A percentile compares a stretch with the other conserved stretches of the same genome.
Evolutionary conservation across 2,797 vertebrate species (phyloP).

Genomic region (Poeciliopsis presidionis): DNA sequence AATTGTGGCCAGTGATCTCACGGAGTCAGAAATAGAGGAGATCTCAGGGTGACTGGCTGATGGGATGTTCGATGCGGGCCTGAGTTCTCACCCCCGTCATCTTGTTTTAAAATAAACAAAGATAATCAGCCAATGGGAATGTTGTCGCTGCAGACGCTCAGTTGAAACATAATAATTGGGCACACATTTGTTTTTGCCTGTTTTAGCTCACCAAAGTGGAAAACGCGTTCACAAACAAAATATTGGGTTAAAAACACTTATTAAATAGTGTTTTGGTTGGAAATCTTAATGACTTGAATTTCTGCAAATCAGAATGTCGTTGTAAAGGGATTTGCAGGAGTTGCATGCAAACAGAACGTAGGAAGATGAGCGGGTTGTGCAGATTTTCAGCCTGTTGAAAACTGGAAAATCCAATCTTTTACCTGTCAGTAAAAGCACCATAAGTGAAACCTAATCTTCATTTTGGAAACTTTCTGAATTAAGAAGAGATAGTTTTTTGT

Average conservation of each 20-base stretch:
- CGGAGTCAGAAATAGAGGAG: constrained; percentile 64
- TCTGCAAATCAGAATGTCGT: background rate
- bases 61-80: constrained; percentile 48
- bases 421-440: background rate
- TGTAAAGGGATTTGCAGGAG: background rate
- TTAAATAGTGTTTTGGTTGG: background rate
- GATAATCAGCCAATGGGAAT: background rate
- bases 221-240: background rate
- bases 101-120: constrained; percentile 30
- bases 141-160: background rate
- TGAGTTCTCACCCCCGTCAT: constrained; percentile 36
- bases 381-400: background rate
- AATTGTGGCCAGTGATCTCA: constrained; percentile 71
- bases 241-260: background rate
- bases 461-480: background rate
- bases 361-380: background rate
- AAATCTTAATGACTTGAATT: background rate
- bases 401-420: background rate
- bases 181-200: background rate
- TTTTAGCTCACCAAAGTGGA: background rate
- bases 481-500: background rate
- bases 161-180: background rate
- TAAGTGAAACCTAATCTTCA: background rate
- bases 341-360: background rate
- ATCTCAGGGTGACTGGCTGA: constrained; percentile 47